phyloP scores from a whole-genome alignment of 2,797 vertebrate species.

The Meda fulgida region DNA sequence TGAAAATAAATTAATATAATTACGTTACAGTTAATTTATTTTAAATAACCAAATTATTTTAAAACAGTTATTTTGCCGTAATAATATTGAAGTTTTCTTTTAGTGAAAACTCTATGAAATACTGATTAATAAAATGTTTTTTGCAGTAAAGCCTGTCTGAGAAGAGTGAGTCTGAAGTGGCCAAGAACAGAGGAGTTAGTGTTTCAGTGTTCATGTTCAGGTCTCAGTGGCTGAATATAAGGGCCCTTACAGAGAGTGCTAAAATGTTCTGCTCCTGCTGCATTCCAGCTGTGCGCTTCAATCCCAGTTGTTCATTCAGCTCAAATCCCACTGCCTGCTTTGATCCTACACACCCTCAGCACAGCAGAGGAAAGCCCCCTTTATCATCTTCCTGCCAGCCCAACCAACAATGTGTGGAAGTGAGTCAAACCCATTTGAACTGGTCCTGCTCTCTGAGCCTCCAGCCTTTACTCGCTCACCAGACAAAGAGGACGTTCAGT shows the following conservation, averaged over 20 bases:
- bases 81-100: too few relatives aligned
- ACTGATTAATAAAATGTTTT: too few relatives aligned
- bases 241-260: background rate
- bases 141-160: background rate
- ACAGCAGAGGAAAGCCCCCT: conserved; percentile 44
- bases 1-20: background rate
- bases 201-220: conserved; percentile 7
- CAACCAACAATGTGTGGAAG: conserved; percentile 79
- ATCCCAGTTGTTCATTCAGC: conserved; percentile 9
- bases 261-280: background rate
- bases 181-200: conserved; percentile 21
- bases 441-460: conserved; percentile 15
- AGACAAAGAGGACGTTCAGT: conserved; percentile 10
- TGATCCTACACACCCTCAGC: conserved; percentile 39
- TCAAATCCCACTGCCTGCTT: conserved; percentile 35
- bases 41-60: too few relatives aligned
- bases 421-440: conserved; percentile 67
- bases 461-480: conserved; percentile 7
- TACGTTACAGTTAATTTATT: background rate
- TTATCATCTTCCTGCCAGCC: conserved; percentile 69
- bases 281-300: background rate
- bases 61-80: background rate
- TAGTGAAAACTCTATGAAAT: background rate
- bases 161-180: background rate
- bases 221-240: conserved; percentile 8